These are phyloP conservation scores for Pithys albifrons DNA, from an alignment of 2,113 vertebrate species.

Conservation along the genomic window DNA sequence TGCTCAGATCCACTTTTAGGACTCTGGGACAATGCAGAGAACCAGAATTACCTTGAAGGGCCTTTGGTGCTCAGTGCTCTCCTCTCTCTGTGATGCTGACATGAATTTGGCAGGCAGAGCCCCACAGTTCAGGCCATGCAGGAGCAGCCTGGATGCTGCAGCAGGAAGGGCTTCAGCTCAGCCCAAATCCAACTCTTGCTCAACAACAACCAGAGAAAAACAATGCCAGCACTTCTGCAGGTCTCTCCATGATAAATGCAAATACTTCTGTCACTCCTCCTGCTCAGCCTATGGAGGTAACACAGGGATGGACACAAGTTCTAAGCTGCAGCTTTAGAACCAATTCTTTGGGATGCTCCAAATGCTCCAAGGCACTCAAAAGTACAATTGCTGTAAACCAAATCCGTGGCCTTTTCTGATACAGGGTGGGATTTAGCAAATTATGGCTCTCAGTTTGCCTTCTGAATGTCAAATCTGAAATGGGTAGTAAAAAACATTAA, in stretches of 20 bases:
- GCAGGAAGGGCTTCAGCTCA: neutral
- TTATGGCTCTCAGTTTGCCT: neutral
- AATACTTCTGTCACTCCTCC: neutral
- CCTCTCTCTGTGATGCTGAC: neutral
- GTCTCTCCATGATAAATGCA: neutral
- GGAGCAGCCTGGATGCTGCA: neutral
- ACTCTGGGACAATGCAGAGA: constrained; percentile 11
- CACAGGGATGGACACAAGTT: no score
- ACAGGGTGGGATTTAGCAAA: neutral
- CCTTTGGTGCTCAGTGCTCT: constrained; percentile 23
- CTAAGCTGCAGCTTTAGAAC: neutral
- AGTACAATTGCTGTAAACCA: neutral
- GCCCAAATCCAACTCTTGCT: neutral
- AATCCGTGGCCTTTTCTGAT: neutral
- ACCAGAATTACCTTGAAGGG: neutral
- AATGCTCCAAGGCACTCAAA: neutral
- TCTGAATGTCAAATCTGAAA: neutral
- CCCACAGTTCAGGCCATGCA: constrained; percentile 1
- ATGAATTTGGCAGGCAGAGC: neutral
- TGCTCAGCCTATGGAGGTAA: neutral
- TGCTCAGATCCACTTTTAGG: constrained; percentile 19
- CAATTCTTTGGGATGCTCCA: neutral
- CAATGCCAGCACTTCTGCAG: neutral
- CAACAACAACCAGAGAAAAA: neutral
- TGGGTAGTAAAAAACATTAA: neutral